phyloP scores from a whole-genome alignment of 2,797 vertebrate species.

The Galaxias olidus region DNA sequence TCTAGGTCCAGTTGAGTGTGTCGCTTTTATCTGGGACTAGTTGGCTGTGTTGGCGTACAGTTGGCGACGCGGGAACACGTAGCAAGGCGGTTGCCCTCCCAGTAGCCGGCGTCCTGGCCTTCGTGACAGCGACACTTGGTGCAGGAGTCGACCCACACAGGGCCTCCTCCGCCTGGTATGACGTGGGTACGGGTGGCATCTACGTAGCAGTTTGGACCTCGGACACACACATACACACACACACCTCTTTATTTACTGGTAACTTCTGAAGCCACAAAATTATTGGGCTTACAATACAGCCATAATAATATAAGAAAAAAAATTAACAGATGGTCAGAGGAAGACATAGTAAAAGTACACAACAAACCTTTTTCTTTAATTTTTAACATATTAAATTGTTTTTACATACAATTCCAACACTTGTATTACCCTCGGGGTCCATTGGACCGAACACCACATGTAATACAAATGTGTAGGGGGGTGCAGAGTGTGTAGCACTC shows the following conservation, averaged over 20 bases:
- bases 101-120: constrained; percentile 82
- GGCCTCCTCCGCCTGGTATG: constrained; percentile 77
- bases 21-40: constrained; percentile 34
- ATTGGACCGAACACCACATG: too few relatives aligned
- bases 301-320: too few relatives aligned
- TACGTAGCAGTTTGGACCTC: constrained; percentile 84
- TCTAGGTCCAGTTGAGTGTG: constrained; percentile 30
- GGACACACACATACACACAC: constrained; percentile 4
- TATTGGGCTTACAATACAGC: too few relatives aligned
- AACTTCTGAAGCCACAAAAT: too few relatives aligned
- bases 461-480: too few relatives aligned
- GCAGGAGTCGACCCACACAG: constrained; percentile 81
- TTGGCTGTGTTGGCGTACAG: constrained; percentile 60
- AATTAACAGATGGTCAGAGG: too few relatives aligned
- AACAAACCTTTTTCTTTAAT: too few relatives aligned
- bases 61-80: constrained; percentile 75
- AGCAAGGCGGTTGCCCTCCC: constrained; percentile 85
- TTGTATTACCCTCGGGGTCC: too few relatives aligned
- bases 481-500: too few relatives aligned
- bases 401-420: too few relatives aligned
- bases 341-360: too few relatives aligned
- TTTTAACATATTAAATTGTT: too few relatives aligned
- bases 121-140: constrained; percentile 83
- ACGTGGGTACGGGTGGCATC: constrained; percentile 70
- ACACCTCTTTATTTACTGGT: not conserved